Percentiles rank a stretch among this genome's conserved stretches.
Evolutionary conservation across 2,113 vertebrate species (phyloP).

Genomic region (Nibea coibor): DNA sequence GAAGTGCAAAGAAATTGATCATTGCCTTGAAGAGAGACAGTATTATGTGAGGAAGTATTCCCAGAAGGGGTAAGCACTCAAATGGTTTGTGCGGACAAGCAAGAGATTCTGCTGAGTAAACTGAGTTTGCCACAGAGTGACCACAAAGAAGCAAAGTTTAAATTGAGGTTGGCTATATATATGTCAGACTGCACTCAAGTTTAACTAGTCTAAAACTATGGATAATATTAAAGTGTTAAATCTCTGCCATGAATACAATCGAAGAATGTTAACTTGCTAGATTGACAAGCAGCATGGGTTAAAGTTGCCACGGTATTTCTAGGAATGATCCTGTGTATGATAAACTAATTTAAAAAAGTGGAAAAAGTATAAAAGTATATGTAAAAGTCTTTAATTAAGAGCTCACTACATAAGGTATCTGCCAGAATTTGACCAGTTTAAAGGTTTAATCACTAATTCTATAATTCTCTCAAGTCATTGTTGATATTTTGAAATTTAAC

Average conservation of each 20-base stretch:
- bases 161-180: background rate
- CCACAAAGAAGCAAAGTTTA: background rate
- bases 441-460: background rate
- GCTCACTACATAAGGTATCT: background rate
- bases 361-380: background rate
- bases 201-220: background rate
- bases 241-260: too few relatives aligned
- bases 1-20: background rate
- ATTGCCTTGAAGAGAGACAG: background rate
- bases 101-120: background rate
- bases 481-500: conserved; percentile 2
- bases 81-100: background rate
- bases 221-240: too few relatives aligned
- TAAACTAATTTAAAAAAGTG: background rate
- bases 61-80: background rate
- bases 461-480: background rate
- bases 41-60: background rate
- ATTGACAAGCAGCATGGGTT: background rate
- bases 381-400: background rate
- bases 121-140: too few relatives aligned
- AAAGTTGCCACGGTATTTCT: background rate
- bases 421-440: background rate
- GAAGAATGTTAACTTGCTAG: too few relatives aligned
- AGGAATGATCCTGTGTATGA: background rate
- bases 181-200: background rate